Conservation (phyloP, 2,888 invertebrate genomes). For the Subacronicta megacephala region DNA sequence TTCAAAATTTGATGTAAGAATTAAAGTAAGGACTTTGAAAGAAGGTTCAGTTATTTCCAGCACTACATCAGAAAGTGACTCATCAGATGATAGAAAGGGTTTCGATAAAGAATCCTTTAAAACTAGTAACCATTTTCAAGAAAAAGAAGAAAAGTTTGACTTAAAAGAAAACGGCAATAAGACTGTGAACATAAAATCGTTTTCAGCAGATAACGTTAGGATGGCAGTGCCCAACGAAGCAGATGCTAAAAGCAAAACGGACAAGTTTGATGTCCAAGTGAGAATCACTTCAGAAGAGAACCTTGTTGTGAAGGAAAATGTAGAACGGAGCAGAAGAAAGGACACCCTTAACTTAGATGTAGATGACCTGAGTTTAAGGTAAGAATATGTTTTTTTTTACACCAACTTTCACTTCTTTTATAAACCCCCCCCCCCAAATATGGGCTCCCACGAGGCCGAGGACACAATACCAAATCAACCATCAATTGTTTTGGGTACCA, state of each 20-base stretch:
- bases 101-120: constrained; percentile 60
- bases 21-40: constrained; percentile 85
- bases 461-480: too few relatives aligned
- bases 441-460: too few relatives aligned
- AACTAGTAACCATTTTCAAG: constrained; percentile 67
- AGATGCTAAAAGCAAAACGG: constrained; percentile 79
- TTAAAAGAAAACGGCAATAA: constrained; percentile 46
- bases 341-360: constrained; percentile 87
- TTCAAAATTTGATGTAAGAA: constrained; percentile 88
- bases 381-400: constrained; percentile 45
- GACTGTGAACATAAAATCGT: constrained; percentile 71
- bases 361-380: constrained; percentile 88
- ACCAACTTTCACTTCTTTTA: too few relatives aligned
- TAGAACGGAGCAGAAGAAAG: constrained; percentile 73
- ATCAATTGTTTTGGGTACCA: too few relatives aligned
- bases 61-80: constrained; percentile 81
- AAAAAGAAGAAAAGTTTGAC: constrained; percentile 63
- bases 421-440: too few relatives aligned
- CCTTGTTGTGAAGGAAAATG: constrained; percentile 79
- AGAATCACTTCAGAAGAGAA: constrained; percentile 86
- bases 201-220: constrained; percentile 78
- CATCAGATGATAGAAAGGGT: constrained; percentile 60
- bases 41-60: constrained; percentile 77
- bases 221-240: constrained; percentile 87
- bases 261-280: constrained; percentile 87